Base-by-base conservation (phyloP, 1,140 invertebrate species). In the Ganaspis sp. region DNA sequence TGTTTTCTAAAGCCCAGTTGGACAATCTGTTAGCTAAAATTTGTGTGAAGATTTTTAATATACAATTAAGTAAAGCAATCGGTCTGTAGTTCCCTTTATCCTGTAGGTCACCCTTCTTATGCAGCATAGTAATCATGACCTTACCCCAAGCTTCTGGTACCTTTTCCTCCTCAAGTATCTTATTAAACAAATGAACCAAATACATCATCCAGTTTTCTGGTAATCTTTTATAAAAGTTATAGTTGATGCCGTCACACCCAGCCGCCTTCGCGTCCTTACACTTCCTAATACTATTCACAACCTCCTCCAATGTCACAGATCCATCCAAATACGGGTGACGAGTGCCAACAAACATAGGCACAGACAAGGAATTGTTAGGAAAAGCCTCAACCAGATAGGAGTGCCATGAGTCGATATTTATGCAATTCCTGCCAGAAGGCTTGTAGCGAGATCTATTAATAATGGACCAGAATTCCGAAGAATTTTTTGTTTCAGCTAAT, bases 41-140 rank as follows among this genome's bases (percentile, higher is more conserved):
- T 15, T 45, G 12, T 1, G 8, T 45, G 11, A 45, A 45, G n/a
- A 45, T 45, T n/a, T 45, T 15, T 4, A n/a, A 9, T 4, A 45
- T 9, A 15, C 8, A 15, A 15, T 45, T 75, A 1, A 78, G 37
- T 17, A 79, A 26, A 5, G 70, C 49, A 1, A 79, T 76, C 11
- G 74, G 73, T 21, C 80, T 40, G 42, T 78, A 78, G 40, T 81
- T 81, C 4, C 11, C 1, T 15, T 73, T 69, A 38, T 78, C 74
- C 21, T 1, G 70, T 5, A 11, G 1, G 21, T 78, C 74, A 21
- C 71, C 73, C 45, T 78, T 81, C 34, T 81, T 76, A 34, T 78
- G 70, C 34, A 76, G 23, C 45, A 73, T 69, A 53, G 23, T 40
- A 5, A 78, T 69, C 9, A 19, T 49, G 12, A 69, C 11, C 29